phyloP scores from a whole-genome alignment of 2,888 invertebrate species.

The Lathronympha strigana region DNA sequence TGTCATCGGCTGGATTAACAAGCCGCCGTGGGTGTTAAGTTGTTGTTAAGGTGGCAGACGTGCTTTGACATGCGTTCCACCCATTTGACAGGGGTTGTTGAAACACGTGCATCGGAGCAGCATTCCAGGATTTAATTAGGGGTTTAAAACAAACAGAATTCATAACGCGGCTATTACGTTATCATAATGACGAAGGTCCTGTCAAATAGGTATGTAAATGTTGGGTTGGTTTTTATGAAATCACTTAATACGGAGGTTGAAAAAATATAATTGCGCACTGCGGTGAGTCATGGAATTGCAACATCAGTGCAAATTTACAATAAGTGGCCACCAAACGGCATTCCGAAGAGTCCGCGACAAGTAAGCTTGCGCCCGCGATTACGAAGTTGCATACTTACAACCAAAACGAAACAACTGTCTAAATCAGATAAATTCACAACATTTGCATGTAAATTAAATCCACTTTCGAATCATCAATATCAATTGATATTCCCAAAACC shows the following conservation, averaged over 20 bases:
- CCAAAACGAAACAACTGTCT: slow-evolving; percentile 27
- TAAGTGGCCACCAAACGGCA: slow-evolving; percentile 68
- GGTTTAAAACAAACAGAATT: slow-evolving; percentile 42
- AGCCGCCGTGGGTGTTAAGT: slow-evolving; percentile 54
- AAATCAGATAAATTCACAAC: slow-evolving; percentile 11
- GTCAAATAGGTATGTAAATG: slow-evolving; percentile 10
- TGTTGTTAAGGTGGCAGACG: slow-evolving; percentile 53
- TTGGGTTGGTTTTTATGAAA: slow-evolving; percentile 1
- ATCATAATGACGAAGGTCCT: slow-evolving; percentile 43
- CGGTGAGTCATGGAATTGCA: slow-evolving; percentile 73
- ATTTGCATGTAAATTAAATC: slow-evolving; percentile 49
- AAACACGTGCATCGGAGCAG: slow-evolving; percentile 48
- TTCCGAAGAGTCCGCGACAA: slow-evolving; percentile 63
- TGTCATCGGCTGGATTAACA: slow-evolving; percentile 58
- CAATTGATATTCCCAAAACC: slow-evolving; percentile 53
- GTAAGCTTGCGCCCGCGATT: slow-evolving; percentile 40
- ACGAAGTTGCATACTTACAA: slow-evolving; percentile 35
- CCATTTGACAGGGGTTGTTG: slow-evolving; percentile 55
- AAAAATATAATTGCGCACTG: slow-evolving; percentile 55
- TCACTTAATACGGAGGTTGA: slow-evolving; percentile 34
- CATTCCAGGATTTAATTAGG: slow-evolving; percentile 48
- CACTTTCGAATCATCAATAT: slow-evolving; percentile 50
- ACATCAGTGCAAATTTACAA: slow-evolving; percentile 73
- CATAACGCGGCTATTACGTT: slow-evolving; percentile 23
- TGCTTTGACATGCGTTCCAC: slow-evolving; percentile 52